Evolutionary conservation across 2,113 vertebrate genomes (phyloP).

Genomic region (Cygnus atratus): DNA sequence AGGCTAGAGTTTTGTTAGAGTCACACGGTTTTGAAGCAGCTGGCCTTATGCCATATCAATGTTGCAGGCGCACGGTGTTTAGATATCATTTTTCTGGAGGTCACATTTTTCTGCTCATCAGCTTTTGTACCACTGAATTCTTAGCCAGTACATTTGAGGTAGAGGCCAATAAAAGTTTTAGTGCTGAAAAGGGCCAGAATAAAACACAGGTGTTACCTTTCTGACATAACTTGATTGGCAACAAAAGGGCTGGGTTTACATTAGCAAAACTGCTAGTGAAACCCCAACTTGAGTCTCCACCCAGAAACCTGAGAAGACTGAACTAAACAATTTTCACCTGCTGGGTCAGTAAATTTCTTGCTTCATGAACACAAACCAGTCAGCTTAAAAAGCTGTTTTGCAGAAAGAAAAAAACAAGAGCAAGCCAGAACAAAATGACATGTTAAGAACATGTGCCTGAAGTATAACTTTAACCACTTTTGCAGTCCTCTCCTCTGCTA

Average conservation of each 20-base stretch:
- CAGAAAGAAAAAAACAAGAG: not conserved
- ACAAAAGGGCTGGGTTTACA: not conserved
- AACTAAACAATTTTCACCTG: not conserved
- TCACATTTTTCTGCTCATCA: not conserved
- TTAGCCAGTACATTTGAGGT: not conserved
- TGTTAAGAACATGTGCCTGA: not conserved
- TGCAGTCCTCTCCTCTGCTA: not conserved
- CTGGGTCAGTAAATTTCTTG: not conserved
- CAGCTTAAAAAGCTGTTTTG: not conserved
- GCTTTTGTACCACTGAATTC: not conserved
- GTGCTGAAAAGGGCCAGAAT: not conserved
- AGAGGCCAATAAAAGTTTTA: not conserved
- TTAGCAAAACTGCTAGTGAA: not conserved
- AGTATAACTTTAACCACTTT: not conserved
- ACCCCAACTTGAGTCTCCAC: conserved; percentile 10
- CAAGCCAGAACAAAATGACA: not conserved
- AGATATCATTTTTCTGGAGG: not conserved
- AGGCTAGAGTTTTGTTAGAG: not conserved
- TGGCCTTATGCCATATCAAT: not conserved
- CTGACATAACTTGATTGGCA: not conserved
- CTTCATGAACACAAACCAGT: not conserved
- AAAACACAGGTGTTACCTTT: not conserved
- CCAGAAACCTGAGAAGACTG: not conserved
- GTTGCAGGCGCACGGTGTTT: not conserved
- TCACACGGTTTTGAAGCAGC: not conserved